Conservation (phyloP, 1,140 invertebrate genomes). For the Nephila pilipes region DNA sequence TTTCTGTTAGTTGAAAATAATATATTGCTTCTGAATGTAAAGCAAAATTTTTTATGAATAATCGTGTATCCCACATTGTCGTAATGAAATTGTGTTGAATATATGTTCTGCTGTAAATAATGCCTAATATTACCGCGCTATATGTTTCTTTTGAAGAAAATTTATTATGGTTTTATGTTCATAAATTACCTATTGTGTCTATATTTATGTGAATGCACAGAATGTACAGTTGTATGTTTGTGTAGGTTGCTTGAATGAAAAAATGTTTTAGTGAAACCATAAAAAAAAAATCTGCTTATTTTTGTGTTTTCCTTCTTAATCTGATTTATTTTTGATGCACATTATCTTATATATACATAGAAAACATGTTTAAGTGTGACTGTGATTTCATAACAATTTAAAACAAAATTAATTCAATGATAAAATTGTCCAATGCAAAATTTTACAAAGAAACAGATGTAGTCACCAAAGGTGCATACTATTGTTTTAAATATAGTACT, state of each 20-base stretch:
- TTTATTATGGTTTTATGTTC: slow-evolving; percentile 19
- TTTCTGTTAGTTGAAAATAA: background rate
- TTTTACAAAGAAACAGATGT: too few relatives aligned
- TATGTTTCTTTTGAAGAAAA: background rate
- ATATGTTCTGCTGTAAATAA: background rate
- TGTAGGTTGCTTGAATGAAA: slow-evolving; percentile 63
- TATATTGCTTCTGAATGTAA: background rate
- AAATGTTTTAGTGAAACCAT: slow-evolving; percentile 17
- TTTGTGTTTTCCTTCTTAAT: background rate
- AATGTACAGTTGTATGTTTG: slow-evolving; percentile 69
- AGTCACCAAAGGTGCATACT: too few relatives aligned
- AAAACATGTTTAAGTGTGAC: too few relatives aligned
- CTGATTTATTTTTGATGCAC: too few relatives aligned
- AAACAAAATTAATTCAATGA: too few relatives aligned
- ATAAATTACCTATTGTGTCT: slow-evolving; percentile 23
- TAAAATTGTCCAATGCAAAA: too few relatives aligned
- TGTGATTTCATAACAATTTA: too few relatives aligned
- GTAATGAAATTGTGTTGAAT: background rate
- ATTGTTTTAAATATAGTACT: too few relatives aligned
- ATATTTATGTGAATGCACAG: slow-evolving; percentile 38
- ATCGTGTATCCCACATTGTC: background rate
- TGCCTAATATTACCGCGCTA: background rate
- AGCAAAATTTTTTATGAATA: background rate
- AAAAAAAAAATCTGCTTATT: slow-evolving; percentile 15
- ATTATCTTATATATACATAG: too few relatives aligned